These are phyloP conservation scores for Cathartes aura DNA, from an alignment of 2,113 vertebrate genomes.

Conservation along the genomic window DNA sequence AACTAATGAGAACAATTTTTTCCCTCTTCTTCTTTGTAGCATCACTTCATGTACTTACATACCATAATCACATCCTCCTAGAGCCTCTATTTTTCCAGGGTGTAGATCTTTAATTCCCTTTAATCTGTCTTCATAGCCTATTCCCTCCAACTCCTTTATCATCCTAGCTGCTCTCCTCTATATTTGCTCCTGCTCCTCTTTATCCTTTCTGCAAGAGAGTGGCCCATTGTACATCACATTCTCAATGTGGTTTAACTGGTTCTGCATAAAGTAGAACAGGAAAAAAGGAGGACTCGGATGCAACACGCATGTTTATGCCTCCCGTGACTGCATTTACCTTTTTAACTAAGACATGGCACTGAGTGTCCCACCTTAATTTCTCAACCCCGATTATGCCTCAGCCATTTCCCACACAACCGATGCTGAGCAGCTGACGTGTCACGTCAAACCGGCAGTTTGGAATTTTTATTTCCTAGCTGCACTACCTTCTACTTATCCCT, in stretches of 20 bases:
- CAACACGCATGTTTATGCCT: slow-evolving; percentile 43
- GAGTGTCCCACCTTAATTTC: slow-evolving; percentile 53
- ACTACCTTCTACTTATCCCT: slow-evolving; percentile 63
- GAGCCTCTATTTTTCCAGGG: slow-evolving; percentile 27
- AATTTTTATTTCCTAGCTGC: slow-evolving; percentile 63
- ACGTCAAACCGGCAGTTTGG: slow-evolving; percentile 42
- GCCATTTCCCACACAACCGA: slow-evolving; percentile 37
- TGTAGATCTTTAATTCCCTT: slow-evolving; percentile 58
- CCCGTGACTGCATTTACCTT: slow-evolving; percentile 27
- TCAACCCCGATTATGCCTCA: slow-evolving; percentile 33
- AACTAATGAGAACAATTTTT: slow-evolving; percentile 74
- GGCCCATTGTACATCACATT: slow-evolving; percentile 27
- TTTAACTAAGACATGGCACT: slow-evolving; percentile 13
- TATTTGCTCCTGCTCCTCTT: slow-evolving; percentile 30
- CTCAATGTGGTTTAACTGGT: slow-evolving; percentile 53
- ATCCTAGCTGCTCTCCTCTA: slow-evolving; percentile 19
- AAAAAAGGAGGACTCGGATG: neutral
- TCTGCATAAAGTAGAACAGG: slow-evolving; percentile 11
- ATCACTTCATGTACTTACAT: slow-evolving; percentile 68
- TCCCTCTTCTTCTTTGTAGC: slow-evolving; percentile 68
- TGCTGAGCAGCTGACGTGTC: slow-evolving; percentile 57
- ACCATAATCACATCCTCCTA: slow-evolving; percentile 67
- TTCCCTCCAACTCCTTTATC: slow-evolving; percentile 44
- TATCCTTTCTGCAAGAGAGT: slow-evolving; percentile 37
- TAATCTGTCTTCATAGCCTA: slow-evolving; percentile 60